phyloP scores from a whole-genome alignment of 2,888 invertebrate genomes.

The Tetrapedia diversipes region DNA sequence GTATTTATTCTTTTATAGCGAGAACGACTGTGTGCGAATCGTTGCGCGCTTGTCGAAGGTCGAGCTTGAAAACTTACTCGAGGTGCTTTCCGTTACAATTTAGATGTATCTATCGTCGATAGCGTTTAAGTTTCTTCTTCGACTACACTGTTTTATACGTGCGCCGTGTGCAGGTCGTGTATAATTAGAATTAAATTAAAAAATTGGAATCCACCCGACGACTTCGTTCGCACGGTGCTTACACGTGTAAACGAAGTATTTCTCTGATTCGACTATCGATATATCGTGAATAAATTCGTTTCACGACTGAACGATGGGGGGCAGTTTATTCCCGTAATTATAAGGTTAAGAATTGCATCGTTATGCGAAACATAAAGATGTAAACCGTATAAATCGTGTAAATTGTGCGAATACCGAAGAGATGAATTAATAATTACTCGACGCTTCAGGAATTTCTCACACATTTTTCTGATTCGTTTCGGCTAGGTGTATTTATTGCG shows the following conservation, averaged over 20 bases:
- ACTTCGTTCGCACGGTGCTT: neutral
- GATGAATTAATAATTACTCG: constrained; percentile 8
- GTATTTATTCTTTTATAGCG: constrained; percentile 61
- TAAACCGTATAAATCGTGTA: constrained; percentile 27
- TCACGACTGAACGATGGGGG: neutral
- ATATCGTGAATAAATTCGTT: neutral
- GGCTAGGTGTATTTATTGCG: constrained; percentile 17
- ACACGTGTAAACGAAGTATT: neutral
- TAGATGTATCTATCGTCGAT: constrained; percentile 9
- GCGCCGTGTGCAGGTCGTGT: neutral
- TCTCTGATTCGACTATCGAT: neutral
- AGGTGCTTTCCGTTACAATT: constrained; percentile 25
- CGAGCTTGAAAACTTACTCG: constrained; percentile 24
- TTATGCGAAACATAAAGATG: constrained; percentile 4
- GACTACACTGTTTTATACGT: neutral
- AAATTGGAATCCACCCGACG: neutral
- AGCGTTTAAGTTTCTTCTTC: neutral
- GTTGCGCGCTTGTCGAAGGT: constrained; percentile 34
- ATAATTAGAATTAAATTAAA: neutral
- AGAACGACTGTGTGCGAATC: constrained; percentile 37
- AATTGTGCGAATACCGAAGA: constrained; percentile 28
- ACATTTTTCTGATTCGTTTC: constrained; percentile 5
- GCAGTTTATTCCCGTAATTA: neutral
- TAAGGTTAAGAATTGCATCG: constrained; percentile 17
- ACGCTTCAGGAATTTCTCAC: too few species aligned